These are phyloP conservation scores for Leptatherina wallacei DNA, from an alignment of 2,797 vertebrate species.

Conservation along the genomic window DNA sequence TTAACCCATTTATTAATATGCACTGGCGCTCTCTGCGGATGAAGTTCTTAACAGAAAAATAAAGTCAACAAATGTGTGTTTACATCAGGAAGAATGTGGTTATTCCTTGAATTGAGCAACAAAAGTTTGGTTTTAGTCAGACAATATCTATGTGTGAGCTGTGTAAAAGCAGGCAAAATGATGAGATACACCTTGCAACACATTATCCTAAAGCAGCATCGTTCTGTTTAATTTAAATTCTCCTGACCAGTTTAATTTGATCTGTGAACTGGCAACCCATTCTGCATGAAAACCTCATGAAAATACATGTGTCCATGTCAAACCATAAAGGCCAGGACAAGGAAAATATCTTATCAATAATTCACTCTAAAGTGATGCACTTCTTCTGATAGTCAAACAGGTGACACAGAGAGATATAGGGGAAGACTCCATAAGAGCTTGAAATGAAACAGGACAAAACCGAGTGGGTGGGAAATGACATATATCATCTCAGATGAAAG, in stretches of 20 bases:
- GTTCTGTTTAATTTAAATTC: background rate
- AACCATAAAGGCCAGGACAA: constrained; percentile 16
- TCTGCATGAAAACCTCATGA: background rate
- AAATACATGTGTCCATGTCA: background rate
- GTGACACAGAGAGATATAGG: constrained; percentile 18
- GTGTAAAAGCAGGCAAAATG: too few relatives aligned
- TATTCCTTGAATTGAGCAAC: too few relatives aligned
- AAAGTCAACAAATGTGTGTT: too few relatives aligned
- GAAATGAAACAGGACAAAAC: constrained; percentile 1
- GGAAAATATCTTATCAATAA: constrained; percentile 50
- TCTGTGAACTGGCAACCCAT: background rate
- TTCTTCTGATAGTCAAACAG: constrained; percentile 21
- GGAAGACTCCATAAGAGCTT: constrained; percentile 28
- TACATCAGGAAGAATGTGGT: too few relatives aligned
- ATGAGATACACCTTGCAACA: background rate
- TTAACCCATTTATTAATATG: too few relatives aligned
- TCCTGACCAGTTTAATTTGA: constrained; percentile 10
- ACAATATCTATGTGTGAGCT: too few relatives aligned
- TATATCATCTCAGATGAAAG: constrained; percentile 40
- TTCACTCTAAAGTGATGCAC: constrained; percentile 24
- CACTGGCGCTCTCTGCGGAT: too few relatives aligned
- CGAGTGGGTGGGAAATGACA: constrained; percentile 42
- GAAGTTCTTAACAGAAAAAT: too few relatives aligned
- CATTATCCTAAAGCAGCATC: background rate
- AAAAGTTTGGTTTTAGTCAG: too few relatives aligned